Conservation (phyloP, 2,888 invertebrate genomes). For the Phalera bucephala region DNA sequence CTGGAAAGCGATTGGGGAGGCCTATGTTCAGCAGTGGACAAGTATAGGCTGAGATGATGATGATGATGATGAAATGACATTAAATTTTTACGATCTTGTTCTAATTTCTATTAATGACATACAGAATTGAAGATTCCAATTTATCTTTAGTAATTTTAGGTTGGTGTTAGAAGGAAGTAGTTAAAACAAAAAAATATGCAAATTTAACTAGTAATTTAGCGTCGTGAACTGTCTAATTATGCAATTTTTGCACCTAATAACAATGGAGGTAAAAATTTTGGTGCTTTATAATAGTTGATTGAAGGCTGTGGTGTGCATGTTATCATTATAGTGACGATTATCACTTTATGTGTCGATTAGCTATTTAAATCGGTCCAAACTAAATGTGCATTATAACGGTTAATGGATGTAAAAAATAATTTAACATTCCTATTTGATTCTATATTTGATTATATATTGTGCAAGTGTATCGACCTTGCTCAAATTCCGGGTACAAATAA, state of each 20-base stretch:
- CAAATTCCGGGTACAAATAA: neutral
- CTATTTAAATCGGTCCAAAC: constrained; percentile 6
- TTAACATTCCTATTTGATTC: too few species aligned
- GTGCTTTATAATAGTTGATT: constrained; percentile 9
- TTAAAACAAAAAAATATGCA: constrained; percentile 17
- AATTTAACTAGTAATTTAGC: constrained; percentile 20
- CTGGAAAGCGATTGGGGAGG: too few species aligned
- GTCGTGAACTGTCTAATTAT: constrained; percentile 18
- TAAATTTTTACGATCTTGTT: too few species aligned
- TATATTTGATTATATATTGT: constrained; percentile 19
- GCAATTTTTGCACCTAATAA: constrained; percentile 16
- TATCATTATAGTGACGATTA: neutral
- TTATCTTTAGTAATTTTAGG: constrained; percentile 22
- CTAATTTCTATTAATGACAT: neutral
- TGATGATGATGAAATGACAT: too few species aligned
- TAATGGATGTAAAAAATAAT: constrained; percentile 16
- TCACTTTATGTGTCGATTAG: constrained; percentile 8
- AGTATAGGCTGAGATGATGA: too few species aligned
- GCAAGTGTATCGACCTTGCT: constrained; percentile 10
- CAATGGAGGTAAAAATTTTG: constrained; percentile 7
- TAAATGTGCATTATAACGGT: constrained; percentile 2
- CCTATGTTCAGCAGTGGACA: too few species aligned
- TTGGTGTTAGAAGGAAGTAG: constrained; percentile 30
- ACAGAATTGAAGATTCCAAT: neutral
- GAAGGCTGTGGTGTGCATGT: constrained; percentile 12